A percentile compares a stretch with the other conserved stretches of the same genome.
Conservation (phyloP, 92 coral and sea anemone genomes). For the Epizoanthus ramosus region DNA sequence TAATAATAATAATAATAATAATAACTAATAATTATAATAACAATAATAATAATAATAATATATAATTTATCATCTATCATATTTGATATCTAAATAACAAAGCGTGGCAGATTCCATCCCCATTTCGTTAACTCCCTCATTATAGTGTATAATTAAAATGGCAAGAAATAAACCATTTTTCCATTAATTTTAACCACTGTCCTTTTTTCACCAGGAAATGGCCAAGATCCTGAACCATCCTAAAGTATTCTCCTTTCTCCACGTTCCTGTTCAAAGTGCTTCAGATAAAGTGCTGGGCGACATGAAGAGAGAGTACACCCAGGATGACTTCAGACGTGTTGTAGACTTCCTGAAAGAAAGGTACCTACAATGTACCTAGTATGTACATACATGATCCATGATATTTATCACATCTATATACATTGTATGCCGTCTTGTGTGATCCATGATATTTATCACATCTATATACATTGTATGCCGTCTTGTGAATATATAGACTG, state of each 20-base stretch:
- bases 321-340: constrained; percentile 85
- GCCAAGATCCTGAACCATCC: constrained; percentile 91
- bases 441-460: neutral
- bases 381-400: neutral
- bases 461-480: neutral
- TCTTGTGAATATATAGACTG: no score
- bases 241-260: constrained; percentile 90
- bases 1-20: no score
- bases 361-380: no score
- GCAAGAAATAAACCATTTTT: neutral
- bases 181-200: neutral
- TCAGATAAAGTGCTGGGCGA: constrained; percentile 91
- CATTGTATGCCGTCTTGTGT: neutral
- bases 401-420: neutral
- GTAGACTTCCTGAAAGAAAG: constrained; percentile 88
- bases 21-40: no score
- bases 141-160: no score
- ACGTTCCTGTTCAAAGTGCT: constrained; percentile 97
- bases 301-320: constrained; percentile 94
- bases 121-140: no score
- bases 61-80: no score
- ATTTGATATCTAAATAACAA: no score
- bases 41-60: no score
- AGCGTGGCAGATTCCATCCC: no score
- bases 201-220: constrained; percentile 73